Percentiles rank a stretch among this genome's conserved stretches.
Conservation (phyloP, 1,140 invertebrate genomes). For the Diorhabda sublineata region DNA sequence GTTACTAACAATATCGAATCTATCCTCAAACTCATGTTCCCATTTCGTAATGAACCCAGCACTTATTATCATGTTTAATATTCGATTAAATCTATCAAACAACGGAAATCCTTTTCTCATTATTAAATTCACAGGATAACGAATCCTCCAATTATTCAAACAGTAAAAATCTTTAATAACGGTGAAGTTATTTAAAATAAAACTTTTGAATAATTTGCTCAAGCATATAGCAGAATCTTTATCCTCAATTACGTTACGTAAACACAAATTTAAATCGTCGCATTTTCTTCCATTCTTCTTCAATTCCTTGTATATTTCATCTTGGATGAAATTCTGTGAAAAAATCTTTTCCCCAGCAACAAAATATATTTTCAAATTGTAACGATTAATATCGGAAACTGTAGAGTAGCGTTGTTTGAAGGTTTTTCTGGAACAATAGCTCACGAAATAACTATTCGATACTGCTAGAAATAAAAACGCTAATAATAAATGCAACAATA, state of each 20-base stretch:
- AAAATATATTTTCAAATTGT: background rate
- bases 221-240: background rate
- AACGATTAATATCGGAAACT: background rate
- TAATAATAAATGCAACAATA: background rate
- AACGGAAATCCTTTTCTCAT: slow-evolving; percentile 5
- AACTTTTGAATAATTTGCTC: background rate
- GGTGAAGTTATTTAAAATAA: background rate
- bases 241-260: background rate
- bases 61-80: background rate
- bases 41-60: slow-evolving; percentile 4
- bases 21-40: background rate
- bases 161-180: background rate
- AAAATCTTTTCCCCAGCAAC: background rate
- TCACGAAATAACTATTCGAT: background rate
- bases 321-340: background rate
- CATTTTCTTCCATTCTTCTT: background rate
- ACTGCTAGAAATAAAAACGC: background rate
- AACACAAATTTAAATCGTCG: background rate
- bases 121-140: background rate
- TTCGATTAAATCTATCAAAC: background rate
- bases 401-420: background rate
- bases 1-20: background rate
- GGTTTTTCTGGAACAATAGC: background rate
- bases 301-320: background rate
- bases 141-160: background rate